These are phyloP conservation scores for Amphibalanus amphitrite DNA, from an alignment of 1,140 invertebrate genomes.

Conservation along the genomic window DNA sequence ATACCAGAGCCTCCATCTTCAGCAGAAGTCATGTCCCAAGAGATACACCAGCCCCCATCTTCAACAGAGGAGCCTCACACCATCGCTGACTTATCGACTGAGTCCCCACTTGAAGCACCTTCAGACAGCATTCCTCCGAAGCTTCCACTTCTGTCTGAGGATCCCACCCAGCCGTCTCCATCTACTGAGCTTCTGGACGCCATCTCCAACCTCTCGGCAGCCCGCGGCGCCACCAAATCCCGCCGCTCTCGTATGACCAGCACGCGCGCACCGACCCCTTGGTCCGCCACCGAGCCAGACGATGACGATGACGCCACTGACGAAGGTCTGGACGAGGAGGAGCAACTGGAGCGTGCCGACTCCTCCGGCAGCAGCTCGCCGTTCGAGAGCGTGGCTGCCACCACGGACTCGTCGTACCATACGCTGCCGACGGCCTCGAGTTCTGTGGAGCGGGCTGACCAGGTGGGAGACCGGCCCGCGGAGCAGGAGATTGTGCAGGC, in stretches of 20 bases:
- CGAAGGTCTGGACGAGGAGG: not conserved
- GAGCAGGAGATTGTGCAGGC: no score
- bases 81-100: no score
- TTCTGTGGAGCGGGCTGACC: not conserved
- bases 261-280: not conserved
- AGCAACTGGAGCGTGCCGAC: not conserved
- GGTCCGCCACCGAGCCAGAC: no score
- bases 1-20: no score
- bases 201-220: not conserved
- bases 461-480: no score
- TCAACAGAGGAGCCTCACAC: no score
- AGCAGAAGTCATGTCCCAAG: no score
- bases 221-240: not conserved
- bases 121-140: no score
- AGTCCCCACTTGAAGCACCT: no score
- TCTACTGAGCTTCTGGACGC: not conserved
- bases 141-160: no score
- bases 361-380: not conserved
- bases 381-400: not conserved
- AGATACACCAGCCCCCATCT: no score
- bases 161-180: not conserved
- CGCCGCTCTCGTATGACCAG: not conserved
- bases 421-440: not conserved
- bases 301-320: not conserved
- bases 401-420: not conserved